Conservation (phyloP, 1,140 invertebrate genomes). For the Lepidurus arcticus region DNA sequence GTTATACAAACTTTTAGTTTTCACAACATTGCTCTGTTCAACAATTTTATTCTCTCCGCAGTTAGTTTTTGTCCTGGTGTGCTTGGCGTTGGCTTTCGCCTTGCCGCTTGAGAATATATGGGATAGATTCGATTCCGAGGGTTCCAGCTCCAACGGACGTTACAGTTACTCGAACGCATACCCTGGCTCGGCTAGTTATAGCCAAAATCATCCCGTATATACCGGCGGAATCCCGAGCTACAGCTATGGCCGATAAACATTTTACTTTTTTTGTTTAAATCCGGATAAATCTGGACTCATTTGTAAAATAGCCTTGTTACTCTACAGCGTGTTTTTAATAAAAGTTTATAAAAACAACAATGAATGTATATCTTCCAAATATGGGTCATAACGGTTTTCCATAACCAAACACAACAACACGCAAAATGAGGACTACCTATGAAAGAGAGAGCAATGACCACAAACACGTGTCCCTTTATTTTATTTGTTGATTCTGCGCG, state of each 20-base stretch:
- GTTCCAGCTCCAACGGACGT: not conserved
- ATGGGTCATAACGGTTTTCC: not conserved
- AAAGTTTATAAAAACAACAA: not conserved
- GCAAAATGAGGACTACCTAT: not conserved
- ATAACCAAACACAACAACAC: not conserved
- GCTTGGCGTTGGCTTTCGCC: not conserved
- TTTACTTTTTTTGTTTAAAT: not conserved
- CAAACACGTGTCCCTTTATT: not conserved
- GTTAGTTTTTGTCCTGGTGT: not conserved
- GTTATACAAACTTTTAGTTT: not conserved
- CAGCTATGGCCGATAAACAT: not conserved
- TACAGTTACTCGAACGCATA: not conserved
- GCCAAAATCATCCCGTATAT: not conserved
- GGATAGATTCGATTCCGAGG: not conserved
- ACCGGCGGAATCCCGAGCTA: slow-evolving; percentile 13
- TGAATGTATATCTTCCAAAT: not conserved
- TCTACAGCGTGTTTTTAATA: not conserved
- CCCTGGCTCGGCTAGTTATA: not conserved
- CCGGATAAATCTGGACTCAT: not conserved
- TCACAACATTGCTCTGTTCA: not conserved
- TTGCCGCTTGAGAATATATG: not conserved
- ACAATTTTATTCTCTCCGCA: not conserved
- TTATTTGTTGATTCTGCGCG: not conserved
- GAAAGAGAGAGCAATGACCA: not conserved
- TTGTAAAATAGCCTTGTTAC: not conserved